Percentiles rank a stretch among this genome's conserved stretches.
phyloP scores from a whole-genome alignment of 1,140 invertebrate genomes.

The Copidosoma floridanum region DNA sequence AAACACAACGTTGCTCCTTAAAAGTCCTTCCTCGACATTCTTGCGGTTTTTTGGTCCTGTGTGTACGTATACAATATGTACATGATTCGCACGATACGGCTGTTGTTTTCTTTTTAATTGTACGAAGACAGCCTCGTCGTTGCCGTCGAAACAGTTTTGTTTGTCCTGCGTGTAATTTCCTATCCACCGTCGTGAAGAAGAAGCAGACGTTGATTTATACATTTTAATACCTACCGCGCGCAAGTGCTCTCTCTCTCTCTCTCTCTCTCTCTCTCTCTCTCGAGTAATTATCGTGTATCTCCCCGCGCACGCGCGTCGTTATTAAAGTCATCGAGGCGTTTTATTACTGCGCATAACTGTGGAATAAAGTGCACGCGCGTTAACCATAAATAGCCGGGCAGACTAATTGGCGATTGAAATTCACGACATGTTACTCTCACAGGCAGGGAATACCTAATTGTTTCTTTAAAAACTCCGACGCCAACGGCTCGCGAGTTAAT shows the following conservation, averaged over 20 bases:
- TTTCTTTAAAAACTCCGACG: too few relatives aligned
- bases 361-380: not conserved
- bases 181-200: not conserved
- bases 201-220: constrained; percentile 11
- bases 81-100: not conserved
- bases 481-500: too few relatives aligned
- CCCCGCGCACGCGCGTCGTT: too few relatives aligned
- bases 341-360: not conserved
- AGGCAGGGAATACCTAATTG: too few relatives aligned
- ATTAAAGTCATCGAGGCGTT: not conserved
- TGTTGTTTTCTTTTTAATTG: not conserved
- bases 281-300: constrained; percentile 7
- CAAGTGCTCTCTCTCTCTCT: not conserved
- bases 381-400: not conserved
- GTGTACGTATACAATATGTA: too few relatives aligned
- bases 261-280: not conserved
- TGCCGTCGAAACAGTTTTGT: too few relatives aligned
- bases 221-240: not conserved
- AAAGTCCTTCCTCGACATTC: not conserved
- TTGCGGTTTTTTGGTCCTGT: too few relatives aligned
- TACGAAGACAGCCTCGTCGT: not conserved
- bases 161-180: not conserved
- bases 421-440: too few relatives aligned
- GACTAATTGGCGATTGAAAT: not conserved
- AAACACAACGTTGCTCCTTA: constrained; percentile 10